phyloP scores from a whole-genome alignment of 2,888 invertebrate species.

The Candidula unifasciata region DNA sequence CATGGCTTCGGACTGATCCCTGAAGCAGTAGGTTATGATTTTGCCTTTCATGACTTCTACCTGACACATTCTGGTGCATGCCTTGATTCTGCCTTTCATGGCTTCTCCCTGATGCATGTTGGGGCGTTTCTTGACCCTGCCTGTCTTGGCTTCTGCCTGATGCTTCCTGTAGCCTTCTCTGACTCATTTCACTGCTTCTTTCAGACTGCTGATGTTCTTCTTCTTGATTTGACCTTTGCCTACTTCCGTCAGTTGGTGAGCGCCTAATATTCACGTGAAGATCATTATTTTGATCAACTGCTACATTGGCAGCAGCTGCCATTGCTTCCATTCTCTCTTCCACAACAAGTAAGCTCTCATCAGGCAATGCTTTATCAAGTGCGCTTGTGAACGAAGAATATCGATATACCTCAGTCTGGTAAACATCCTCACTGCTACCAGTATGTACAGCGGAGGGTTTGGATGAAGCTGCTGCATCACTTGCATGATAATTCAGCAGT shows the following conservation, averaged over 20 bases:
- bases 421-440: not conserved
- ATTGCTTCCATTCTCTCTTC: not conserved
- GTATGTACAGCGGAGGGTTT: not conserved
- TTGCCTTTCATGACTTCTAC: too few species aligned
- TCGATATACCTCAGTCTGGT: not conserved
- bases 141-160: too few species aligned
- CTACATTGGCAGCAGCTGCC: not conserved
- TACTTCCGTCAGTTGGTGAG: not conserved
- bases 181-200: too few species aligned
- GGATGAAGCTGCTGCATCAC: not conserved
- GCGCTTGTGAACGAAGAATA: not conserved
- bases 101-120: too few species aligned
- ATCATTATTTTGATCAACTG: not conserved
- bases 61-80: too few species aligned
- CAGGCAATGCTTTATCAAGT: conserved; percentile 19
- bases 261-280: not conserved
- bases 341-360: not conserved
- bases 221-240: not conserved
- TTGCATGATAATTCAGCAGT: not conserved
- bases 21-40: too few species aligned
- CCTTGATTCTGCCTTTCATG: too few species aligned
- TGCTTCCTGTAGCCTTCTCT: too few species aligned
- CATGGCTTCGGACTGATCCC: too few species aligned
- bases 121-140: too few species aligned
- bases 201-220: too few species aligned